These are phyloP conservation scores for Astropecten irregularis DNA, from an alignment of 53 echinoderm and acorn worm species.

Conservation along the genomic window DNA sequence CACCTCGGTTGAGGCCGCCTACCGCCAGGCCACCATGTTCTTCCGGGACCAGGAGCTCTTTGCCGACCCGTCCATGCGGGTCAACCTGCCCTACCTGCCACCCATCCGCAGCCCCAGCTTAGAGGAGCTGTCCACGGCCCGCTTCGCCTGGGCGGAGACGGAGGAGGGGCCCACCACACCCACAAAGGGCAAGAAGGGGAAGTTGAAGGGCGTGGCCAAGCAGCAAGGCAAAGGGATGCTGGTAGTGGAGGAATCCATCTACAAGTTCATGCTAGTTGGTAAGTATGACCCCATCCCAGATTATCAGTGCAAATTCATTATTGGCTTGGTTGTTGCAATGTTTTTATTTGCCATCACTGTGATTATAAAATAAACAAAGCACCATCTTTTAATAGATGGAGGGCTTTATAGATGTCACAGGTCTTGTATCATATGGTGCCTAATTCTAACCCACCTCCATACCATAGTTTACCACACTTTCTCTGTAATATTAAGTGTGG, in stretches of 20 bases:
- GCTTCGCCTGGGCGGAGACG: constrained; percentile 91
- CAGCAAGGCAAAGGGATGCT: constrained; percentile 56
- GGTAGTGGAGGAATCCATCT: constrained; percentile 92
- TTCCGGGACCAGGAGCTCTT: constrained; percentile 93
- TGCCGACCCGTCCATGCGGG: constrained; percentile 91
- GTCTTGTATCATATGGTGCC: too few species aligned
- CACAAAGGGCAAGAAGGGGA: constrained; percentile 23
- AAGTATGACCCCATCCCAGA: not conserved
- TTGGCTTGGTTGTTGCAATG: not conserved
- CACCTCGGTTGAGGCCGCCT: constrained; percentile 90
- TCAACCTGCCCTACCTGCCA: constrained; percentile 82
- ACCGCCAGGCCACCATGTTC: constrained; percentile 91
- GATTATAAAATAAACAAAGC: too few species aligned
- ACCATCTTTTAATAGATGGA: too few species aligned
- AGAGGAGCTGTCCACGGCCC: constrained; percentile 88
- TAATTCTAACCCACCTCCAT: too few species aligned
- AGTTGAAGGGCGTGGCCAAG: constrained; percentile 43
- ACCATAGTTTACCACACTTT: too few species aligned
- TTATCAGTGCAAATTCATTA: not conserved
- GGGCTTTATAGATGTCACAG: too few species aligned
- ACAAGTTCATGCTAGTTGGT: constrained; percentile 93
- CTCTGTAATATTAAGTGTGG: too few species aligned
- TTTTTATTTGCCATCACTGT: too few species aligned
- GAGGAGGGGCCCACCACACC: constrained; percentile 1
- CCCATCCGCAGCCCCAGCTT: constrained; percentile 88